These are phyloP conservation scores for Todiramphus chloris DNA, from an alignment of 2,113 vertebrate genomes.

Conservation along the genomic window DNA sequence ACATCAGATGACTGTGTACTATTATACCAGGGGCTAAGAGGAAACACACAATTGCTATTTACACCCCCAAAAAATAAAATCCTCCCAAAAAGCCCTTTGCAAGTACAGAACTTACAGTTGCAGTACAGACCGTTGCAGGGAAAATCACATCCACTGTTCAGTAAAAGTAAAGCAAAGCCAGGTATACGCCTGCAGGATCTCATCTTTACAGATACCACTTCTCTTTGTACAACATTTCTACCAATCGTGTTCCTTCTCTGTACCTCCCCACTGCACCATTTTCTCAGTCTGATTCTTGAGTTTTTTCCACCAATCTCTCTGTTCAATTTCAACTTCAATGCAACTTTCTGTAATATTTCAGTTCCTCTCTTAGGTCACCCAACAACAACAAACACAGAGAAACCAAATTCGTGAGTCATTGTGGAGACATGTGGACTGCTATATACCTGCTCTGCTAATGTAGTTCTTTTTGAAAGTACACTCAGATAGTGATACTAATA, in stretches of 20 bases:
- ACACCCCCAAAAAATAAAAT: not conserved
- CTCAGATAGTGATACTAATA: not conserved
- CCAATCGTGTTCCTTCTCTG: not conserved
- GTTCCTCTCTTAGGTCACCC: not conserved
- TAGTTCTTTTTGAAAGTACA: not conserved
- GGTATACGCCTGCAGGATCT: not conserved
- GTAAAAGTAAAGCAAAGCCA: not conserved
- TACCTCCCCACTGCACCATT: not conserved
- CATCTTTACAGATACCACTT: not conserved
- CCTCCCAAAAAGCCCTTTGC: not conserved
- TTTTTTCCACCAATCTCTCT: not conserved
- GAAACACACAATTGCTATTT: not conserved
- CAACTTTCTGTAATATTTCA: not conserved
- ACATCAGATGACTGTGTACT: not conserved
- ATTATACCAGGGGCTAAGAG: not conserved
- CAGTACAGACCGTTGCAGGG: not conserved
- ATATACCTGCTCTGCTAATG: not conserved
- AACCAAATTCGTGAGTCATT: not conserved
- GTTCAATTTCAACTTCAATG: not conserved
- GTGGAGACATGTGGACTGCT: accelerated
- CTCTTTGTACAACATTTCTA: not conserved
- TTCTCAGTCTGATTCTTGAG: not conserved
- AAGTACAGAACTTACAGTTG: not conserved
- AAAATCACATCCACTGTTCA: accelerated
- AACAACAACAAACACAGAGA: not conserved